phyloP scores from a whole-genome alignment of 1,140 invertebrate genomes.

The Bombus breviceps region DNA sequence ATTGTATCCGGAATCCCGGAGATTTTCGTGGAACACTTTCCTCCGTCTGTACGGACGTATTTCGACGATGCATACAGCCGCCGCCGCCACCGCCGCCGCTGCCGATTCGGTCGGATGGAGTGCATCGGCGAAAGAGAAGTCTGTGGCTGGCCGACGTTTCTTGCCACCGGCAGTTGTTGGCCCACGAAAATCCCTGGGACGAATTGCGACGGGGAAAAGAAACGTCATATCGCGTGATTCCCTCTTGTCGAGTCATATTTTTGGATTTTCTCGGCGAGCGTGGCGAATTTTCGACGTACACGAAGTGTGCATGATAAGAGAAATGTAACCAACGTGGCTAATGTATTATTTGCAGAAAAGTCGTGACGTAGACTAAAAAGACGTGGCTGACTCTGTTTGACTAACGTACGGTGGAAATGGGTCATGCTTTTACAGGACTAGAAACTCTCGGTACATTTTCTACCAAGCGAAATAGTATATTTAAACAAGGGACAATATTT shows the following conservation, averaged over 20 bases:
- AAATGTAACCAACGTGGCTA: conserved; percentile 20
- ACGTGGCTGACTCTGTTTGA: background rate
- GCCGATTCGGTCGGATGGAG: conserved; percentile 32
- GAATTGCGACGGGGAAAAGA: conserved; percentile 34
- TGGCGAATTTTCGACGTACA: background rate
- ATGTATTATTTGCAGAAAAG: conserved; percentile 1
- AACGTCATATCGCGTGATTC: conserved; percentile 51
- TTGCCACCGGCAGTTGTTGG: conserved; percentile 55
- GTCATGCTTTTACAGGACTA: background rate
- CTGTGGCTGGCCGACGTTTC: conserved; percentile 36
- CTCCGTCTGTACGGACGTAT: conserved; percentile 5
- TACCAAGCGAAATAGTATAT: background rate
- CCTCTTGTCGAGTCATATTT: conserved; percentile 46
- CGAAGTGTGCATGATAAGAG: conserved; percentile 10
- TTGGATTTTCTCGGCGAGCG: conserved; percentile 34
- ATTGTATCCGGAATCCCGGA: conserved; percentile 45
- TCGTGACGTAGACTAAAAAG: background rate
- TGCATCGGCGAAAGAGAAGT: conserved; percentile 32
- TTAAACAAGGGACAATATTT: background rate
- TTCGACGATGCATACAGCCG: conserved; percentile 10
- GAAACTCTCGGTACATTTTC: background rate
- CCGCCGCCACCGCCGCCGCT: background rate
- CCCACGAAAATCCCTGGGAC: conserved; percentile 53
- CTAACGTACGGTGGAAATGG: background rate
- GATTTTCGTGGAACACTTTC: conserved; percentile 52